Base-by-base conservation (phyloP, 2,113 vertebrate genomes). In the Vulpes vulpes region DNA sequence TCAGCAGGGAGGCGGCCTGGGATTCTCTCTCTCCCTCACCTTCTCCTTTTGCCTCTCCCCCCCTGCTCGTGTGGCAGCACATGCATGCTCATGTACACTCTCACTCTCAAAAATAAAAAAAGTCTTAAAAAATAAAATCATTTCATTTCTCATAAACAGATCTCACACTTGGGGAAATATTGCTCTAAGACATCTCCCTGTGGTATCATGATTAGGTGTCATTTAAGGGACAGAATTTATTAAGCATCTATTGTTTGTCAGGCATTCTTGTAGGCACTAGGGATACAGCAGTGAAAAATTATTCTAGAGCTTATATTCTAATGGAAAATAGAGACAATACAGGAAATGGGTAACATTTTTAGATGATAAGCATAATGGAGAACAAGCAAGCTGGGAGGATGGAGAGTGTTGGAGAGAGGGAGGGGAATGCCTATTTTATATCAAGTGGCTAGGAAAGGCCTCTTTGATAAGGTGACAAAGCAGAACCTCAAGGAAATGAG, bases 401-500 rank as follows among this genome's bases (percentile, higher is more conserved):
- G 32, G 55, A 55, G 25, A 76, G 35, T 93, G 30, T 43, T 90
- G 20, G 43, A 80, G 62, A 87, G 19, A 32, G 53, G 43, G 69
- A 86, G 7, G 16, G 49, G 10, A 76, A 85, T 89, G 7, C 22
- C 16, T 51, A 1, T 57, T 67, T 88, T 81, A 57, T 92, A 51
- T 35, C 55, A 82, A 43, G 17, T 65, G 49, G 71, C 85, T 57
- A 85, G n/a, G 83, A 91, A 91, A 97, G n/a, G 2, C 25, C 23
- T 95, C 57, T 32, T 86, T 62, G 85, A 59, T 82, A 92, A 89
- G 32, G 35, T 51, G 51, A 92, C 65, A 94, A 81, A 73, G 35
- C 43, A 94, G 60, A 90, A 0, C 57, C 57, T 88, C 64, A 83
- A 88, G 16, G 30, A 69, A 89, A 90, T 16, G 23, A 57, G 65